These are phyloP conservation scores for Borostomias antarcticus DNA, from an alignment of 2,797 vertebrate species.

Conservation along the genomic window DNA sequence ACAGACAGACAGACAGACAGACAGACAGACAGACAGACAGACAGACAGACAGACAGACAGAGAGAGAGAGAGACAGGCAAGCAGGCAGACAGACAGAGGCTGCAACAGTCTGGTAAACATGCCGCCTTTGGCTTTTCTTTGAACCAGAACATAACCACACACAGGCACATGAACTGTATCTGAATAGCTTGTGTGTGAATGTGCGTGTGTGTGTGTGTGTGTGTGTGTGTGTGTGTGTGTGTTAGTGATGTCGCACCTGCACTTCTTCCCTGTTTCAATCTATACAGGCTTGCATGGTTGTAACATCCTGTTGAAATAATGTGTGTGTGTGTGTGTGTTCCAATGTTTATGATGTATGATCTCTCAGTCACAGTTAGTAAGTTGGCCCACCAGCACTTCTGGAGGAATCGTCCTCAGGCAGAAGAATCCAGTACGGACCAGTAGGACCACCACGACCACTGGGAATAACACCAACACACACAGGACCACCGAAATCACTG, in stretches of 20 bases:
- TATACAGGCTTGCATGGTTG: conserved; percentile 9
- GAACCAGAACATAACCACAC: conserved; percentile 25
- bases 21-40: neutral
- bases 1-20: neutral
- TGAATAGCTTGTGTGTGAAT: too few species aligned
- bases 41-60: too few species aligned
- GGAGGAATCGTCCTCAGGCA: conserved; percentile 30
- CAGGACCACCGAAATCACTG: neutral
- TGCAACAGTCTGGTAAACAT: neutral
- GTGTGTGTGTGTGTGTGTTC: too few species aligned
- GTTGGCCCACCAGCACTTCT: conserved; percentile 49
- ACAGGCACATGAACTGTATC: neutral
- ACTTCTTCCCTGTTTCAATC: conserved; percentile 23
- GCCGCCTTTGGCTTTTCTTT: neutral
- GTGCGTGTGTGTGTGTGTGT: neutral
- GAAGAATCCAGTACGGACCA: conserved; percentile 30
- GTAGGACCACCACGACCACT: rapidly evolving
- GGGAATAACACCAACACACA: neutral
- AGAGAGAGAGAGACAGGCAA: neutral
- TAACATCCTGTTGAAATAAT: conserved; percentile 1
- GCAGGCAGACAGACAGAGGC: neutral
- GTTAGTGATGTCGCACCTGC: neutral
- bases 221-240: neutral
- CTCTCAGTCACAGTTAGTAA: too few species aligned
- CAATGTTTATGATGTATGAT: too few species aligned